Evolutionary conservation across 2,888 invertebrate species (phyloP), one percentile per base, ranked within the genome.

Genomic region (Laspeyria flexula): DNA sequence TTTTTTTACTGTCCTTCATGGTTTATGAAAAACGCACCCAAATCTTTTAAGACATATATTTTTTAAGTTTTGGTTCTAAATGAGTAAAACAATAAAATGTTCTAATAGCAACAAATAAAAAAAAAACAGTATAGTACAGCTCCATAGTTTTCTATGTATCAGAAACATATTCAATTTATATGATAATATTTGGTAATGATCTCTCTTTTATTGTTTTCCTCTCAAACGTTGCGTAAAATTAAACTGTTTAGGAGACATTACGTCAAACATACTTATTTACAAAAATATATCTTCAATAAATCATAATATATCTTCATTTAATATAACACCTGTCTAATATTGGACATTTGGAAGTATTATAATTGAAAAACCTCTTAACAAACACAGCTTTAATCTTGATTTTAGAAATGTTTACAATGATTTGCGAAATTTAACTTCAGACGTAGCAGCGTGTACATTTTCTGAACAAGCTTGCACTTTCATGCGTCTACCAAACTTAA

Each of bases 161-260:
- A 41, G 53, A 54, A 61, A 73, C 71, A 74, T 77, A 79, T 89
- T 86, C 85, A 86, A 89, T 89, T 86, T 88, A 87, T 86, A 89
- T 88, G 87, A 85, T 88, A 87, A 89, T 88, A 80, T 81, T 79
- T 77, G 62, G 75, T 84, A 88, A 88, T 86, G 81, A 84, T 76
- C 71, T 52, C 74, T 67, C 75, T 83, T 84, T 86, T 83, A 85
- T 85, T 88, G 83, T 88, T 85, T 86, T 83, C 75, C 76, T 80
- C 81, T 73, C 78, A 79, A 85, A 79, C 78, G 73, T 81, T 74
- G 78, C 84, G 86, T 83, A 77, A 86, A 88, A 87, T 87, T 84
- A 79, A 81, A 80, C 72, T 77, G 61, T 72, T 65, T 64, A 65
- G 54, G 55, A 44, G 55, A 61, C 60, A 59, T 65, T 52, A 65